These are phyloP conservation scores for Syngnathus acus DNA, from an alignment of 2,797 vertebrate genomes.

Conservation along the genomic window DNA sequence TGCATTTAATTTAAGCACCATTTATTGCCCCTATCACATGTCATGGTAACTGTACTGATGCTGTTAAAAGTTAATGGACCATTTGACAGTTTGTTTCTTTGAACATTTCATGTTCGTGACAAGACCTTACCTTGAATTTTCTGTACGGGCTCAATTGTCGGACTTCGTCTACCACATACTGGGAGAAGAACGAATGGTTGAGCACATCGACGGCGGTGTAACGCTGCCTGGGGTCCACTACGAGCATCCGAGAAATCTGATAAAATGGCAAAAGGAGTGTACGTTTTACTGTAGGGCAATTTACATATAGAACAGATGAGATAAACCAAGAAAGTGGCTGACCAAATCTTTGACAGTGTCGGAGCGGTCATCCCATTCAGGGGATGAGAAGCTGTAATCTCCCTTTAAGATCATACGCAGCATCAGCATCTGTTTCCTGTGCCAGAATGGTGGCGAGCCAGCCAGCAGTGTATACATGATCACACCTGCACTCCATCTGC, in stretches of 20 bases:
- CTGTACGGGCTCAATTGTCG: slow-evolving; percentile 88
- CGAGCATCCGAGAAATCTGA: slow-evolving; percentile 89
- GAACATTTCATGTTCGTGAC: not conserved
- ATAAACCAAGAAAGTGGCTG: slow-evolving; percentile 12
- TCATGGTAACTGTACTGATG: not conserved
- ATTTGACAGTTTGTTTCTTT: not conserved
- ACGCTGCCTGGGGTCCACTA: slow-evolving; percentile 79
- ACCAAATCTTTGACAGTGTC: slow-evolving; percentile 97
- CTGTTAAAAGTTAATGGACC: not conserved
- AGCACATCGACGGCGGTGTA: slow-evolving; percentile 80
- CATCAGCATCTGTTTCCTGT: slow-evolving; percentile 98
- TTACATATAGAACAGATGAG: not conserved
- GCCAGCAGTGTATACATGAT: slow-evolving; percentile 97
- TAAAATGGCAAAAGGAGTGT: not conserved
- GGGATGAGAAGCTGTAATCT: slow-evolving; percentile 83
- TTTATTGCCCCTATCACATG: too few species aligned
- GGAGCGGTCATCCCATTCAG: slow-evolving; percentile 93
- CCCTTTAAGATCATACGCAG: slow-evolving; percentile 91
- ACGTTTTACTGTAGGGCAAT: not conserved
- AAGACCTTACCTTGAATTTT: slow-evolving; percentile 82
- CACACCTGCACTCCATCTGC: slow-evolving; percentile 93
- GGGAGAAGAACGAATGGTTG: slow-evolving; percentile 92
- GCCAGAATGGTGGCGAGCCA: slow-evolving; percentile 97
- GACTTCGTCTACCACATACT: slow-evolving; percentile 87
- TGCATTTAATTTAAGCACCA: not conserved